phyloP scores from a whole-genome alignment of 2,797 vertebrate genomes.

The Adrianichthys oophorus region DNA sequence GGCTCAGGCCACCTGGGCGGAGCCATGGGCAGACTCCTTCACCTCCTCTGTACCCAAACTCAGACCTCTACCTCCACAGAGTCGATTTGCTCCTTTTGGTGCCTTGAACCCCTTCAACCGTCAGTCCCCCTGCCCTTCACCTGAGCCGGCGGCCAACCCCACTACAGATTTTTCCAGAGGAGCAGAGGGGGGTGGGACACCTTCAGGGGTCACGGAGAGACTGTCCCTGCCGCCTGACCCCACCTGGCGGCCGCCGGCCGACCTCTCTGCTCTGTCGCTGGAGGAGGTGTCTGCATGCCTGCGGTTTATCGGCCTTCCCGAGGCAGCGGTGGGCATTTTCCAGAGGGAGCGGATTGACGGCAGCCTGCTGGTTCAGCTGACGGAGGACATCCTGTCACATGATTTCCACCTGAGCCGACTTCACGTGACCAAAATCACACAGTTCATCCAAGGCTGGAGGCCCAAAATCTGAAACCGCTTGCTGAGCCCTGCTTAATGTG shows the following conservation, averaged over 20 bases:
- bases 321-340: constrained; percentile 92
- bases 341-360: constrained; percentile 94
- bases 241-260: constrained; percentile 88
- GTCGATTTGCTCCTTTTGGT: constrained; percentile 90
- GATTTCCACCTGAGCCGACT: constrained; percentile 96
- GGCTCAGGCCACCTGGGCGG: constrained; percentile 83
- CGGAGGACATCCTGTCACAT: constrained; percentile 94
- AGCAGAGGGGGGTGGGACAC: constrained; percentile 80
- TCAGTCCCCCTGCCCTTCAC: constrained; percentile 79
- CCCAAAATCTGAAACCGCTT: constrained; percentile 82
- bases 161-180: constrained; percentile 72
- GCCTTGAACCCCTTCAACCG: constrained; percentile 91
- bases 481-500: constrained; percentile 49
- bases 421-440: constrained; percentile 98
- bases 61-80: constrained; percentile 83
- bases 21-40: constrained; percentile 79
- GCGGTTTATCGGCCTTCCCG: constrained; percentile 94
- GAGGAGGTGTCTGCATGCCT: constrained; percentile 94
- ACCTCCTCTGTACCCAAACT: constrained; percentile 79
- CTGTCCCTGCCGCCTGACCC: constrained; percentile 59
- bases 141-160: constrained; percentile 64
- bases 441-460: constrained; percentile 98
- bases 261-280: constrained; percentile 89
- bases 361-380: constrained; percentile 95
- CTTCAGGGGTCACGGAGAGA: constrained; percentile 74